Evolutionary conservation across 2,113 vertebrate species (phyloP).

Genomic region (Otus sunia): DNA sequence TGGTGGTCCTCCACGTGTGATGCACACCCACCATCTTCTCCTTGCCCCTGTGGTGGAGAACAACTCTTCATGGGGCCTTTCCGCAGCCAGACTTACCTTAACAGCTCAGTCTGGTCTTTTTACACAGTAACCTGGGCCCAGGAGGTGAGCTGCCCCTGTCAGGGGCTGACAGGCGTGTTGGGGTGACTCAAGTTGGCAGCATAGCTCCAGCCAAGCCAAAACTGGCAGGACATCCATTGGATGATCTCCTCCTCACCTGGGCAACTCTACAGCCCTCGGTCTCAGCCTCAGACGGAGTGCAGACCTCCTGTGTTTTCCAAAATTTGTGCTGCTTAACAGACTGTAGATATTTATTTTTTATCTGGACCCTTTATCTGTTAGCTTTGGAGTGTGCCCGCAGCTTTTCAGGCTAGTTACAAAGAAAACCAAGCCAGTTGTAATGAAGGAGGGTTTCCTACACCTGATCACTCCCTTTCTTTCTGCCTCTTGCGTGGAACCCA

Average conservation of each 20-base stretch:
- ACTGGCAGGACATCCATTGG: background rate
- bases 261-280: background rate
- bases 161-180: background rate
- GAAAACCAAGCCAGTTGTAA: background rate
- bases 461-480: background rate
- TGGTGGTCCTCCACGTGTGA: background rate
- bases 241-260: background rate
- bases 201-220: background rate
- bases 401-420: background rate
- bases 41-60: background rate
- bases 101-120: background rate
- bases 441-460: background rate
- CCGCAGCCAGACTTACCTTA: background rate
- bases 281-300: accelerated
- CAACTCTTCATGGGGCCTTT: background rate
- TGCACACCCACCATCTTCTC: background rate
- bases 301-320: background rate
- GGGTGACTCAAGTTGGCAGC: background rate
- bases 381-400: background rate
- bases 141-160: background rate
- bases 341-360: background rate
- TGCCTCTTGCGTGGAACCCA: background rate
- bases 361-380: background rate
- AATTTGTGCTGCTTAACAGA: background rate
- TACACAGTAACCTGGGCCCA: background rate